These are phyloP conservation scores for Leptinotarsa lineolata DNA, from an alignment of 1,140 invertebrate species.

Conservation along the genomic window DNA sequence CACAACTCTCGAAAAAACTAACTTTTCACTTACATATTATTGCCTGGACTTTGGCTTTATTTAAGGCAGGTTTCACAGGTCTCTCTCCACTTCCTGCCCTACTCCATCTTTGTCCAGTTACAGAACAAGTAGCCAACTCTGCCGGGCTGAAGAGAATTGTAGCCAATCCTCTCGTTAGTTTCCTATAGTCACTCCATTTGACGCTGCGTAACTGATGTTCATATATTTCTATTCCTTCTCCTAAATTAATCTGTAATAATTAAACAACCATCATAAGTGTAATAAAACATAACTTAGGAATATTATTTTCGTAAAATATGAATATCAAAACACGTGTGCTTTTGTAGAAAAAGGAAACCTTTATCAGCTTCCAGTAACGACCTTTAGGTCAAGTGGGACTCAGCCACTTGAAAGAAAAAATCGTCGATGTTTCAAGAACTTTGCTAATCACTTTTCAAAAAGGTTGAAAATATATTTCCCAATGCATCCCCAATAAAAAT, in stretches of 20 bases:
- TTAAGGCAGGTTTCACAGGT: constrained; percentile 72
- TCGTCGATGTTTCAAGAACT: too few relatives aligned
- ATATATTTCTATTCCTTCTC: constrained; percentile 71
- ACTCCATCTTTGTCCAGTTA: constrained; percentile 75
- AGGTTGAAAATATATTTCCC: too few relatives aligned
- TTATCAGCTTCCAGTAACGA: too few relatives aligned
- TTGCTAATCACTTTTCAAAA: too few relatives aligned
- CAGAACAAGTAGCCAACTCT: constrained; percentile 73
- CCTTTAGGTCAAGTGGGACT: too few relatives aligned
- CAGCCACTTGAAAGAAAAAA: too few relatives aligned
- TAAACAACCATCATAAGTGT: not conserved
- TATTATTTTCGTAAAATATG: too few relatives aligned
- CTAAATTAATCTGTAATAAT: constrained; percentile 67
- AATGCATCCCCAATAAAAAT: too few relatives aligned
- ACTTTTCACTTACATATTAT: constrained; percentile 66
- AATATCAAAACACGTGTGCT: too few relatives aligned
- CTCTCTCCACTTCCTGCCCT: constrained; percentile 70
- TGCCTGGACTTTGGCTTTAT: constrained; percentile 72
- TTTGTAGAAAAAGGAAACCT: too few relatives aligned
- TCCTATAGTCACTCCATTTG: constrained; percentile 75
- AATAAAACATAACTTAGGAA: too few relatives aligned
- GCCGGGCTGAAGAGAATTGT: constrained; percentile 75
- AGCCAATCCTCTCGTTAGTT: constrained; percentile 71
- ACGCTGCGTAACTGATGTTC: constrained; percentile 71
- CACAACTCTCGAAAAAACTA: too few relatives aligned